phyloP scores from a whole-genome alignment of 2,113 vertebrate genomes.

The Notarius quadriscutis region DNA sequence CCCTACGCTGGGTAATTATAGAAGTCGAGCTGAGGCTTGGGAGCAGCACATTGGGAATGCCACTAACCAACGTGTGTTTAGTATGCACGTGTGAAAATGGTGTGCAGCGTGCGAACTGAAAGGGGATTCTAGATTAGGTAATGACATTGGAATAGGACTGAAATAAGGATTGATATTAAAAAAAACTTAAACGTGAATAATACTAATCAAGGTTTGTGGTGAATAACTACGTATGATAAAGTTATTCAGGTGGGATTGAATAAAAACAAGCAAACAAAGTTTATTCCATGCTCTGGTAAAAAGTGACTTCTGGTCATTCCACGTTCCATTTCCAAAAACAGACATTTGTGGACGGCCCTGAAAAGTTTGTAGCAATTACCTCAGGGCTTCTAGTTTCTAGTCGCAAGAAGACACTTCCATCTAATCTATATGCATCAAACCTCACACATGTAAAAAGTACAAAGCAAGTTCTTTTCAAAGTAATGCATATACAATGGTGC shows the following conservation, averaged over 20 bases:
- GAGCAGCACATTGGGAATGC: neutral
- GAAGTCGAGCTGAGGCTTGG: constrained; percentile 13
- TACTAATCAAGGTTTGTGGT: neutral
- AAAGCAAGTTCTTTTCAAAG: neutral
- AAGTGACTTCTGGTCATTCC: neutral
- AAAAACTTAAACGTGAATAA: neutral
- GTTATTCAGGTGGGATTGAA: neutral
- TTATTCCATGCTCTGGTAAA: neutral
- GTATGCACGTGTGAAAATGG: neutral
- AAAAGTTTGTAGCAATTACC: neutral
- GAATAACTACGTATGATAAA: neutral
- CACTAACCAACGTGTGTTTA: neutral
- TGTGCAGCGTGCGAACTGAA: neutral
- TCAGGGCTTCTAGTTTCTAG: neutral
- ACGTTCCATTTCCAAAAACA: neutral
- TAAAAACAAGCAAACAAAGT: neutral
- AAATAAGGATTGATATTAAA: neutral
- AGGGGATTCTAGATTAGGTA: neutral
- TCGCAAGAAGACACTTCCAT: neutral
- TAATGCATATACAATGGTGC: too few relatives aligned
- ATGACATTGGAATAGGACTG: neutral
- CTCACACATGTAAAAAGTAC: neutral
- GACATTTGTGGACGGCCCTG: neutral
- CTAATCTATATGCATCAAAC: neutral
- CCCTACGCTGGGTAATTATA: constrained; percentile 31